Percentiles rank a stretch among this genome's conserved stretches.
These are phyloP conservation scores for Siderastrea siderea DNA, from an alignment of 92 coral and sea anemone genomes.

Conservation along the genomic window DNA sequence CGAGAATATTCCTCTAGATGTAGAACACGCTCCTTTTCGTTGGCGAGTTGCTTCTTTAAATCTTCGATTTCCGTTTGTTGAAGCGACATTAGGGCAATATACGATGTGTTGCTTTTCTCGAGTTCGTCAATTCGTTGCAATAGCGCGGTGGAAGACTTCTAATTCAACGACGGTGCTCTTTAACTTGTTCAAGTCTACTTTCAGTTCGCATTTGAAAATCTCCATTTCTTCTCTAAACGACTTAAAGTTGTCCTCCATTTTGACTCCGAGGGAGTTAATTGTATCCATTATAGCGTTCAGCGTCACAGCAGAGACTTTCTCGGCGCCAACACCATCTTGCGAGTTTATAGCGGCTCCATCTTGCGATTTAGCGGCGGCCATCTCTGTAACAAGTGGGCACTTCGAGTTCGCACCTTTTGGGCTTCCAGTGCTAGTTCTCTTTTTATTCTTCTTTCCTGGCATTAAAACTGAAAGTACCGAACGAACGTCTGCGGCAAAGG, in stretches of 20 bases:
- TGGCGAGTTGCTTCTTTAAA: neutral
- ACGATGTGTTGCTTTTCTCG: neutral
- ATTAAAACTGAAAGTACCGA: neutral
- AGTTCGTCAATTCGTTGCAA: neutral
- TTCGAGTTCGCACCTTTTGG: neutral
- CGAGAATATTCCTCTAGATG: neutral
- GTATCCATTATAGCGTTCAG: neutral
- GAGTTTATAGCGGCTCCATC: neutral
- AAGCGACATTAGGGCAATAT: neutral
- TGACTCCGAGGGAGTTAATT: neutral
- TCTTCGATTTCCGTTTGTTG: conserved; percentile 3
- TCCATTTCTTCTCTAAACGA: neutral
- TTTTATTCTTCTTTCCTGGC: neutral
- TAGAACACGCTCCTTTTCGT: neutral
- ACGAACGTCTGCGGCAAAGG: neutral
- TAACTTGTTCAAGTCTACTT: neutral
- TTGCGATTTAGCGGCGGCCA: neutral
- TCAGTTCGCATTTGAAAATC: neutral
- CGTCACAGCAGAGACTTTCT: neutral
- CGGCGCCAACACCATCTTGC: neutral
- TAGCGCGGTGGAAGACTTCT: neutral
- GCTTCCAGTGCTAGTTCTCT: neutral
- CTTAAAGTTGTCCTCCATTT: neutral
- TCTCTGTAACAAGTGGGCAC: neutral
- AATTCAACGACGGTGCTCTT: neutral